A percentile compares a stretch with the other conserved stretches of the same genome.
Evolutionary conservation across 2,797 vertebrate species (phyloP).

Genomic region (Muraenolepis orangiensis): DNA sequence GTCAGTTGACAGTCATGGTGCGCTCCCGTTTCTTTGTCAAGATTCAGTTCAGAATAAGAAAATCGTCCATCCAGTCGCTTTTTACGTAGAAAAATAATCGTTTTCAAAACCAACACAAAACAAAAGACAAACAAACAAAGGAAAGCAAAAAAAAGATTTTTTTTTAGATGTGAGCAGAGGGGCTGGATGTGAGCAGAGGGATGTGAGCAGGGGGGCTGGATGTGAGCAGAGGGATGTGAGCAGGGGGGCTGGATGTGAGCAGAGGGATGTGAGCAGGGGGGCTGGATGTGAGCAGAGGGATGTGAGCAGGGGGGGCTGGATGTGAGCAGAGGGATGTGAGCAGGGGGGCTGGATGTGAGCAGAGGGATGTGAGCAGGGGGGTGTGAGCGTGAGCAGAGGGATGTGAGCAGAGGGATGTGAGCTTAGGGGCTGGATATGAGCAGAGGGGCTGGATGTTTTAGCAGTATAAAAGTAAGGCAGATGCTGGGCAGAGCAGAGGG

Average conservation of each 20-base stretch:
- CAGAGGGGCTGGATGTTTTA: background rate
- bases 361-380: background rate
- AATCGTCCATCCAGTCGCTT: background rate
- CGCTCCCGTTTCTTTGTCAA: background rate
- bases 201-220: too few relatives aligned
- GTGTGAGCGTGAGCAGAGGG: background rate
- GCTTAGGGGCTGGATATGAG: background rate
- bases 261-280: background rate
- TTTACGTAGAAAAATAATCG: background rate
- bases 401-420: background rate
- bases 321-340: slow-evolving; percentile 14
- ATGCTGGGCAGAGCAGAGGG: background rate
- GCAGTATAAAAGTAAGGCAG: background rate
- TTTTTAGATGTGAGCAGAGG: background rate
- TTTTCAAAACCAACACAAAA: background rate
- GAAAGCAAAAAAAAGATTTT: background rate
- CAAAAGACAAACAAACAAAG: background rate
- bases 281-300: background rate
- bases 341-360: background rate
- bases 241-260: too few relatives aligned
- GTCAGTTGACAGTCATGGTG: background rate
- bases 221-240: too few relatives aligned
- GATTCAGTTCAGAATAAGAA: background rate
- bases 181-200: too few relatives aligned
- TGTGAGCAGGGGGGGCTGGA: background rate